A percentile compares a stretch with the other conserved stretches of the same genome.
These are phyloP conservation scores for Lamprotornis superbus DNA, from an alignment of 2,113 vertebrate species.

Conservation along the genomic window DNA sequence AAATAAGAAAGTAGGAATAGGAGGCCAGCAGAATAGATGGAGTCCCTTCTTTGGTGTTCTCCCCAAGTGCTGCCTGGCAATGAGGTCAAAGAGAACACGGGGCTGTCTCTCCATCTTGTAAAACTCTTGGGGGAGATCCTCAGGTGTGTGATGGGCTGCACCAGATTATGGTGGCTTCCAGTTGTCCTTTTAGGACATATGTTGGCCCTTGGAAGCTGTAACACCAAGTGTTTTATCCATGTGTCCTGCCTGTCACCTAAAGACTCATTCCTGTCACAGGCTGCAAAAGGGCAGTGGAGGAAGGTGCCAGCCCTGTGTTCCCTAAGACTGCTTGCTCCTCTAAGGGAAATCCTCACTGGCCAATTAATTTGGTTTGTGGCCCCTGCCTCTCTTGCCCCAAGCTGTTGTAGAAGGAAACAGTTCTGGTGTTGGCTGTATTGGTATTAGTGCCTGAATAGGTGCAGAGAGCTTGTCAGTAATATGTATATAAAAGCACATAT, in stretches of 20 bases:
- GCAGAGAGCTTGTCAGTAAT: background rate
- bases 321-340: background rate
- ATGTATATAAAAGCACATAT: background rate
- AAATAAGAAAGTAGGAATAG: conserved; percentile 20
- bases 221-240: background rate
- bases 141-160: background rate
- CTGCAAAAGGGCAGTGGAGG: background rate
- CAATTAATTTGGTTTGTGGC: background rate
- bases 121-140: background rate
- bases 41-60: background rate
- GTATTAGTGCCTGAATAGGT: background rate
- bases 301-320: background rate
- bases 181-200: background rate
- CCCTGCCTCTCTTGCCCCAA: background rate
- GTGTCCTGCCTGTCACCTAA: background rate
- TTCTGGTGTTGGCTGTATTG: background rate
- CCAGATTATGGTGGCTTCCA: background rate
- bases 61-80: background rate
- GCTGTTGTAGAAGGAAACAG: background rate
- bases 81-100: background rate
- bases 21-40: background rate
- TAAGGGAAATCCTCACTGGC: background rate
- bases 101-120: background rate
- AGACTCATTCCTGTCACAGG: background rate
- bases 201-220: background rate